Base-by-base conservation (phyloP, 2,888 invertebrate genomes). In the Hecatera dysodea region DNA sequence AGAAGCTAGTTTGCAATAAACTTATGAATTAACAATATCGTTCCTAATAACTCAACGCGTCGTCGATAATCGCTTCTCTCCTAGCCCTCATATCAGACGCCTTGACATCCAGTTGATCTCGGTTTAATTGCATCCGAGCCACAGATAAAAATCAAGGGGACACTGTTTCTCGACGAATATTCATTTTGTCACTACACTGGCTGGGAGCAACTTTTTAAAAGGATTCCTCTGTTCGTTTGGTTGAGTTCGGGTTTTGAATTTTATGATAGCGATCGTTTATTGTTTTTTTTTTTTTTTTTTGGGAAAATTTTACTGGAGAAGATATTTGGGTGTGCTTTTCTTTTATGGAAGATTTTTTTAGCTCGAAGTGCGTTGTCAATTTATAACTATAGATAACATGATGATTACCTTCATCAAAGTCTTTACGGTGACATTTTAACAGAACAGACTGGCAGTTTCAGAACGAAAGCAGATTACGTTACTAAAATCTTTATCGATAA, bases 41-140 rank as follows among this genome's bases (percentile, higher is more conserved):
- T n/a, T 56, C 15, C 4, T 77, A 61, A 48, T 50, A 29, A 24
- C 8, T 3, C 36, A 74, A 2, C 5, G 1, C 7, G 1, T 11
- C 0, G 11, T 1, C 7, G 17, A 48, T 48, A 29, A 48, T 52
- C 84, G 84, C 86, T 29, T 3, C 46, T 83, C 75, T 83, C 67
- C n/a, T 83, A 82, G 90, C 89, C 87, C 70, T 36, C 83, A 15
- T 79, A 67, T 81, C 85, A 84, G 73, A 56, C 68, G 74, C 70
- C 86, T 82, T 88, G 87, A 87, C 86, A 88, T 77, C 75, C 67
- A 80, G 71, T 84, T 88, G 87, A 91, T 90, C 89, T 89, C 86
- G 78, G 82, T 89, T 89, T 91, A 91, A 92, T 91, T 90, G 88
- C 88, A 88, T 89, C 81, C 80, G 79, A 87, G 81, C 71, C 83